Evolutionary conservation across 2,113 vertebrate species (phyloP), one percentile per base, ranked within the genome.

Genomic region (Collichthys lucidus): DNA sequence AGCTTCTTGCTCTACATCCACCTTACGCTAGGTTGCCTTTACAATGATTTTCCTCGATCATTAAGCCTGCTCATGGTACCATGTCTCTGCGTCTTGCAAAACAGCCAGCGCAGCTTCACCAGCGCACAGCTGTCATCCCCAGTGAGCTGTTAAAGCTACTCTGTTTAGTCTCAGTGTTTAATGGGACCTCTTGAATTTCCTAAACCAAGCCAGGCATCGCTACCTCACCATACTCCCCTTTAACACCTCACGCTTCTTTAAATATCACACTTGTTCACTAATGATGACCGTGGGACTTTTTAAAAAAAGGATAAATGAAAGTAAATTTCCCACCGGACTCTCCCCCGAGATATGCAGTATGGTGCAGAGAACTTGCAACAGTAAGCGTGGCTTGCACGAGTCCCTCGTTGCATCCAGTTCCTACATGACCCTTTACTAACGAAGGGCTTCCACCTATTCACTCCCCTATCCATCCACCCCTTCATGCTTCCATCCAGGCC

Each of bases 91-190:
- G 53, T 81, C 72, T 86, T 77, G 88, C 63, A 53, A 66, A 84
- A 62, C 77, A 87, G 86, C 84, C 71, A 73, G 57, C 77, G 46
- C 69, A 80, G 84, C 82, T 69, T 81, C 78, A 78, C 83, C 73
- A 60, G 62, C 83, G 67, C 83, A 85, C 92, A 94, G 91, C 94
- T 94, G 92, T 86, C 63, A 79, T 91, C 94, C 91, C 92, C 50
- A 88, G 83, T 80, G 92, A 89, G 67, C 89, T 53, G 75, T 94
- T 90, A 94, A 82, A 72, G 65, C 63, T 82, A 22, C 87, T 84
- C 87, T 94, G 94, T 90, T 95, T 93, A 94, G 91, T 90, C 89
- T 94, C 90, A 89, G 64, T 53, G 59, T 92, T 90, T 93, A 95
- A 92, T 89, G 88, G 93, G 85, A 85, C 80, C 86, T 80, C 85